These are phyloP conservation scores for Pristionchus mayeri DNA, from an alignment of 2,888 invertebrate genomes.

Conservation along the genomic window DNA sequence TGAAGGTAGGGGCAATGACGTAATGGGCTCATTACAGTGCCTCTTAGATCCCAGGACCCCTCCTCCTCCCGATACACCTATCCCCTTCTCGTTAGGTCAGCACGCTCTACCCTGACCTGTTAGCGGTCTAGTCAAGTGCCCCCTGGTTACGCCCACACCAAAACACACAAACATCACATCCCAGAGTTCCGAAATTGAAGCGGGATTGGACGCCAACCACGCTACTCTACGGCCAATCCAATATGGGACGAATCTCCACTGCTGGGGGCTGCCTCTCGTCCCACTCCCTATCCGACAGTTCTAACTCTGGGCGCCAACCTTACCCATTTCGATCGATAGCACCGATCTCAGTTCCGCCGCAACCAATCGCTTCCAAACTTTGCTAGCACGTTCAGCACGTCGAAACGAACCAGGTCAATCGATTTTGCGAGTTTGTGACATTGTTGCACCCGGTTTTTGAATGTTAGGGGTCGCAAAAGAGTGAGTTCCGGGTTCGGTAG, in stretches of 20 bases:
- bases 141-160: constrained; percentile 14
- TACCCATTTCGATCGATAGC: constrained; percentile 38
- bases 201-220: neutral
- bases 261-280: neutral
- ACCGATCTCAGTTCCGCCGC: neutral
- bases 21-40: neutral
- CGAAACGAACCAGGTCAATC: neutral
- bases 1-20: too few species aligned
- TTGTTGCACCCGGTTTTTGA: neutral
- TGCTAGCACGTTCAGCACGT: neutral
- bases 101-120: neutral
- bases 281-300: constrained; percentile 21
- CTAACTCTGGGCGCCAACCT: constrained; percentile 27
- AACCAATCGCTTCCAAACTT: neutral
- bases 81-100: neutral
- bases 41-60: neutral
- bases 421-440: neutral
- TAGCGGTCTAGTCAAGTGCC: constrained; percentile 3
- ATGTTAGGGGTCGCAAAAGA: neutral
- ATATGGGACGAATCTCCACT: neutral
- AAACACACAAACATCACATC: neutral
- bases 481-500: neutral
- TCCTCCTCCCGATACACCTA: neutral
- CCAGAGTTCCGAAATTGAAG: too few species aligned
- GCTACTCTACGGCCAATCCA: too few species aligned